Evolutionary conservation across 2,888 invertebrate genomes (phyloP).

Genomic region (Cephonodes hylas): DNA sequence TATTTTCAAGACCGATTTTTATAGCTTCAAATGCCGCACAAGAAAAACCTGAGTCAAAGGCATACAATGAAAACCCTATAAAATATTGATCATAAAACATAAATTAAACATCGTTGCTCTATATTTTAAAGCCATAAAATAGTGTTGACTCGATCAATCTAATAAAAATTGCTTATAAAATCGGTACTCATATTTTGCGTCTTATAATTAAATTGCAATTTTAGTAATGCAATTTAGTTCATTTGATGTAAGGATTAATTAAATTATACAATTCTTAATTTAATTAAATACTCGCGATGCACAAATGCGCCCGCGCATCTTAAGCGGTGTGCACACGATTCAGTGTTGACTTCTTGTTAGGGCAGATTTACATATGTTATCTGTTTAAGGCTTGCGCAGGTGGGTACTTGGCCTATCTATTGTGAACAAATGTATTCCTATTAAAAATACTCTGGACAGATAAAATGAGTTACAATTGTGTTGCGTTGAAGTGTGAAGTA

Average conservation of each 20-base stretch:
- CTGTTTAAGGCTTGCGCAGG: neutral
- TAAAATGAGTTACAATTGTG: no score
- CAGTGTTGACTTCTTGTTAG: neutral
- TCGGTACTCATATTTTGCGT: neutral
- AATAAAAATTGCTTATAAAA: neutral
- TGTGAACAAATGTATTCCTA: neutral
- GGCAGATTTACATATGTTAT: neutral
- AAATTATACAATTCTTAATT: neutral
- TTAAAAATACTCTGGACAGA: no score
- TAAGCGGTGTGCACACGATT: neutral
- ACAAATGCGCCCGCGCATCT: neutral
- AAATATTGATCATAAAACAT: no score
- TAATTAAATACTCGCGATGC: neutral
- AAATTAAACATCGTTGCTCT: no score
- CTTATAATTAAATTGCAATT: neutral
- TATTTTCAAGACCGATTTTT: no score
- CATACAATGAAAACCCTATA: no score
- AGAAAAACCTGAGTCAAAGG: no score
- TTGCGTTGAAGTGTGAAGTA: neutral
- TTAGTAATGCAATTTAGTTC: neutral
- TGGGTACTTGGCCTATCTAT: neutral
- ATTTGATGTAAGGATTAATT: neutral
- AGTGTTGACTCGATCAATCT: neutral
- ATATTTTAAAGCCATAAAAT: no score
- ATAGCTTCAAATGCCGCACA: no score